Percentiles rank a stretch among this genome's conserved stretches.
phyloP scores from a whole-genome alignment of 2,113 vertebrate species.

The Bos indicus region DNA sequence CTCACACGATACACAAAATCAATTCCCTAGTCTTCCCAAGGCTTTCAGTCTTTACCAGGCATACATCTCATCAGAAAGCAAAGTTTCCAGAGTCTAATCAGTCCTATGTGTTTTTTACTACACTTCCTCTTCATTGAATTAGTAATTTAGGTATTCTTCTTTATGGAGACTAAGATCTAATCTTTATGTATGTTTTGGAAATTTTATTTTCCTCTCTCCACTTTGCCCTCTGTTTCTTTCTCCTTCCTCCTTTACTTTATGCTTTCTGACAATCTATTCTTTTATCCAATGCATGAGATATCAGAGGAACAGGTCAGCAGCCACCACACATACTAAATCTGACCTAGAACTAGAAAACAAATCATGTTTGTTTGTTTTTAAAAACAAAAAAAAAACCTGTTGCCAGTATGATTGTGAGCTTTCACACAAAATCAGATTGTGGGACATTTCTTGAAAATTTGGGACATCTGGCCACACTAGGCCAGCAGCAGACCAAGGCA shows the following conservation, averaged over 20 bases:
- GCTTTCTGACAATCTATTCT: neutral
- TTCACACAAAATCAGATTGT: neutral
- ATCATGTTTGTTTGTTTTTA: neutral
- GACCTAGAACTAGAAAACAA: neutral
- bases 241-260: neutral
- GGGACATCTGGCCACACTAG: neutral
- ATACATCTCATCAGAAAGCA: conserved; percentile 33
- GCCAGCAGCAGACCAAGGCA: neutral
- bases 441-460: neutral
- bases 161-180: neutral
- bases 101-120: conserved; percentile 11
- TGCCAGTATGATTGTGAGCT: neutral
- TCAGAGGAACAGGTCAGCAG: neutral
- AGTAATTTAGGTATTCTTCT: neutral
- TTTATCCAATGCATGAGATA: neutral
- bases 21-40: neutral
- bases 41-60: neutral
- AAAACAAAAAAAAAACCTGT: neutral
- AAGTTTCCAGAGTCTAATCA: conserved; percentile 49
- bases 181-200: neutral
- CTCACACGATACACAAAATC: conserved; percentile 18
- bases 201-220: neutral
- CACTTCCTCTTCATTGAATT: neutral
- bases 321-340: neutral
- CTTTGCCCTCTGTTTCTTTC: neutral